Evolutionary conservation across 30 jellyfish, hydroid and myxozoan genomes (phyloP), one percentile per base, ranked within the genome.

Genomic region (Chironex yamaguchii): DNA sequence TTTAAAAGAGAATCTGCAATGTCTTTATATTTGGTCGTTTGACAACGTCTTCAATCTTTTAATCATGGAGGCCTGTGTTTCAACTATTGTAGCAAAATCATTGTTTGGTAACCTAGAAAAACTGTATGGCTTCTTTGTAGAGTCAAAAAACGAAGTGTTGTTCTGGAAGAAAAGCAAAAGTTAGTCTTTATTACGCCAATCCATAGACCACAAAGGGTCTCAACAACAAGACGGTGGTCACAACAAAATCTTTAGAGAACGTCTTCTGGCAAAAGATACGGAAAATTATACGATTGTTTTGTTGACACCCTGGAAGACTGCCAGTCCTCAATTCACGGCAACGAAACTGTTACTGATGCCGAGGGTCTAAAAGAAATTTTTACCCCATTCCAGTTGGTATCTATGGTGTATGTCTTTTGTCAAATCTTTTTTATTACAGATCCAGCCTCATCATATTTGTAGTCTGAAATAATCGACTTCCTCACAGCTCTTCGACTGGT

Each of bases 141-240:
- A 2, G 0, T 1, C 71, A 67, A 29, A 0, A 9, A 67, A 29
- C 30, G 80, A 67, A 67, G 80, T 67, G 80, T 29, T 29, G 71
- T 67, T 1, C 80, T 67, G 30, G 65, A 67, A 22, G 22, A 67
- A 9, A 4, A 14, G 80, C 80, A 22, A 67, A 9, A 67, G 17
- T 17, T 23, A 0, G 0, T 0, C 9, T 0, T n/a, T 36, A 62
- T 62, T 0, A 0, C 0, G 0, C 74, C 0, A 14, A 33, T 70
- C 24, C 84, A 70, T 70, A 67, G 84, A 0, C 84, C 71, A 1
- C 75, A 70, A 70, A 70, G 84, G 17, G 84, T 70, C 2, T 70
- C 84, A 0, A 70, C 84, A 0, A 70, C 70, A 1, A 36, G 84
- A 70, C 48, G 84, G 72, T 70, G 72, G 84, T 70, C 84, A 0